Evolutionary conservation across 2,888 invertebrate genomes (phyloP).

Genomic region (Boloria selene): DNA sequence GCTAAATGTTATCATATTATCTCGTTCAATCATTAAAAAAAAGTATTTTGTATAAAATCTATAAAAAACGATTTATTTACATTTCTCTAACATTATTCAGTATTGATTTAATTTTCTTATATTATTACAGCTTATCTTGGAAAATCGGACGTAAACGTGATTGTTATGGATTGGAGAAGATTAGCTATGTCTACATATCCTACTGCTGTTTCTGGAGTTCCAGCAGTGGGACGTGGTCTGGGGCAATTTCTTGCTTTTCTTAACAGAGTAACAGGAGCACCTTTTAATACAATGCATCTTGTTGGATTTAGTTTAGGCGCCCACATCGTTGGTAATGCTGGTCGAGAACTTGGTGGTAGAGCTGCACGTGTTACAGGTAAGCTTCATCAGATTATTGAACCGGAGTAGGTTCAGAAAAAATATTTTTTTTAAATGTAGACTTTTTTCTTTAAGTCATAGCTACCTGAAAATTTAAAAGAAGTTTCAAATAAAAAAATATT

Average conservation of each 20-base stretch:
- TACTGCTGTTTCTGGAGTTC: conserved; percentile 53
- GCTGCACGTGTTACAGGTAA: conserved; percentile 66
- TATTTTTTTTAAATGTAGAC: too few relatives aligned
- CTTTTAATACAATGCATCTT: conserved; percentile 59
- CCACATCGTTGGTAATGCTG: conserved; percentile 67
- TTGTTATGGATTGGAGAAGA: conserved; percentile 57
- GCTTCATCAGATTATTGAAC: conserved; percentile 35
- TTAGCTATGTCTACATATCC: conserved; percentile 52
- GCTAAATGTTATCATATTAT: background rate
- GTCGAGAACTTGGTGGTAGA: conserved; percentile 52
- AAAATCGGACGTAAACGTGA: conserved; percentile 53
- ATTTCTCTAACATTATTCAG: background rate
- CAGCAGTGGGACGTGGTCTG: conserved; percentile 52
- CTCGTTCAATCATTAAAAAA: background rate
- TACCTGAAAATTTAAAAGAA: too few relatives aligned
- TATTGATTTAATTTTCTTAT: background rate
- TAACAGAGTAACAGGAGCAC: conserved; percentile 38
- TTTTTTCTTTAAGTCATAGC: too few relatives aligned
- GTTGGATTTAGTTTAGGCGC: conserved; percentile 75
- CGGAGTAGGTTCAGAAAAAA: background rate
- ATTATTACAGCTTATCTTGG: conserved; percentile 48
- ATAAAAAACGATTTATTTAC: background rate
- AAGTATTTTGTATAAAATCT: background rate
- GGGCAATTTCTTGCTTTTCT: conserved; percentile 50
- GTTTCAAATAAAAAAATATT: too few relatives aligned